These are phyloP conservation scores for Vespertilio murinus DNA, from an alignment of 2,797 vertebrate species.

Conservation along the genomic window DNA sequence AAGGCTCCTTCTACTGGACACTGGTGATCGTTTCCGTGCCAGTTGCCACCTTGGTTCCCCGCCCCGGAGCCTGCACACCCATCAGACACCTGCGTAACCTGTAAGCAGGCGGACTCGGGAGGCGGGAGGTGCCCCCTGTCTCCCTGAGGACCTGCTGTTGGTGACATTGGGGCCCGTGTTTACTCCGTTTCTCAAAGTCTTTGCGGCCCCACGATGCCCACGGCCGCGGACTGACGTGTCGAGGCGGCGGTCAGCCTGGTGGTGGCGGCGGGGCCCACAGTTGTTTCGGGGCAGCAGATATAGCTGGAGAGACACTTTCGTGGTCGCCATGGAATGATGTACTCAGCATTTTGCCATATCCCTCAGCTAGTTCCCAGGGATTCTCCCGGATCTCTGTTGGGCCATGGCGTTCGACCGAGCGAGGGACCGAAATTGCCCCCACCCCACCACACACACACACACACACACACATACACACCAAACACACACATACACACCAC, in stretches of 20 bases:
- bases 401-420: not conserved
- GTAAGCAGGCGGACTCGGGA: not conserved
- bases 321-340: no score
- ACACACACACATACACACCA: no score
- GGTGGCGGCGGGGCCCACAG: slow-evolving; percentile 5
- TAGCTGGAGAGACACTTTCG: no score
- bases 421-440: not conserved
- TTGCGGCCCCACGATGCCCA: slow-evolving; percentile 48
- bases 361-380: slow-evolving; percentile 52
- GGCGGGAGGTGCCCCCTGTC: slow-evolving; percentile 2
- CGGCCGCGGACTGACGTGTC: slow-evolving; percentile 63
- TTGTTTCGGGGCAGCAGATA: slow-evolving; percentile 55
- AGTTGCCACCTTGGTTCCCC: not conserved
- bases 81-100: slow-evolving; percentile 1
- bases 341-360: slow-evolving; percentile 39
- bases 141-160: slow-evolving; percentile 16
- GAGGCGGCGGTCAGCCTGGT: slow-evolving; percentile 35
- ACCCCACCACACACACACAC: not conserved
- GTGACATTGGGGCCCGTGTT: not conserved
- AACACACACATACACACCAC: no score
- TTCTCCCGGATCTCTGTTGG: slow-evolving; percentile 27
- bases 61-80: not conserved
- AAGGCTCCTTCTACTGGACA: slow-evolving; percentile 42
- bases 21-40: slow-evolving; percentile 45
- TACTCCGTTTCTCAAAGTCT: slow-evolving; percentile 50